These are phyloP conservation scores for Julus scandinavius DNA, from an alignment of 2,888 invertebrate species.

Conservation along the genomic window DNA sequence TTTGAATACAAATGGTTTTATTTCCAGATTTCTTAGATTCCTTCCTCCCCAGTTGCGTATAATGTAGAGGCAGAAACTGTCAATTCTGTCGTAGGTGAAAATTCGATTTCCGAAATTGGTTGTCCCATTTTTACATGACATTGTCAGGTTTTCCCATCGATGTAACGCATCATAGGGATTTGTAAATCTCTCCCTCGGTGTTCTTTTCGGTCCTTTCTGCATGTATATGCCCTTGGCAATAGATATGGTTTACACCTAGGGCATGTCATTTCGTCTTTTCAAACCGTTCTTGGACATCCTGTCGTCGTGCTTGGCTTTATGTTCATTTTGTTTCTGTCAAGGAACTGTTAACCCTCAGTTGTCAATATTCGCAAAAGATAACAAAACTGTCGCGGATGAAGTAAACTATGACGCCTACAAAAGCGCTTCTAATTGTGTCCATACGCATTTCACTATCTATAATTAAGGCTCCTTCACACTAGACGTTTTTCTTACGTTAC, in stretches of 20 bases:
- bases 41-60: not conserved
- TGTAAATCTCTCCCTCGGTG: not conserved
- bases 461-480: too few species aligned
- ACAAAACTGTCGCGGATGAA: too few species aligned
- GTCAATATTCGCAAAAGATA: too few species aligned
- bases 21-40: not conserved
- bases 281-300: not conserved
- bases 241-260: not conserved
- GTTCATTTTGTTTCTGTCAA: too few species aligned
- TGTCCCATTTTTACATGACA: not conserved
- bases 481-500: too few species aligned
- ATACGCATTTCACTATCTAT: too few species aligned
- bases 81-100: conserved; percentile 25
- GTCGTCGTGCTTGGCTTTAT: not conserved
- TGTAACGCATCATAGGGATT: not conserved
- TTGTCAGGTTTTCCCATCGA: conserved; percentile 4
- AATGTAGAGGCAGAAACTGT: not conserved
- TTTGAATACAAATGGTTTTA: not conserved
- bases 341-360: too few species aligned
- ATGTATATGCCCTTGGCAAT: conserved; percentile 17
- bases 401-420: too few species aligned
- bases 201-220: not conserved
- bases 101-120: conserved; percentile 42
- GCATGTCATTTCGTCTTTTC: not conserved
- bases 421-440: too few species aligned